These are phyloP conservation scores for Poeciliopsis gracilis DNA, from an alignment of 2,797 vertebrate genomes.

Conservation along the genomic window DNA sequence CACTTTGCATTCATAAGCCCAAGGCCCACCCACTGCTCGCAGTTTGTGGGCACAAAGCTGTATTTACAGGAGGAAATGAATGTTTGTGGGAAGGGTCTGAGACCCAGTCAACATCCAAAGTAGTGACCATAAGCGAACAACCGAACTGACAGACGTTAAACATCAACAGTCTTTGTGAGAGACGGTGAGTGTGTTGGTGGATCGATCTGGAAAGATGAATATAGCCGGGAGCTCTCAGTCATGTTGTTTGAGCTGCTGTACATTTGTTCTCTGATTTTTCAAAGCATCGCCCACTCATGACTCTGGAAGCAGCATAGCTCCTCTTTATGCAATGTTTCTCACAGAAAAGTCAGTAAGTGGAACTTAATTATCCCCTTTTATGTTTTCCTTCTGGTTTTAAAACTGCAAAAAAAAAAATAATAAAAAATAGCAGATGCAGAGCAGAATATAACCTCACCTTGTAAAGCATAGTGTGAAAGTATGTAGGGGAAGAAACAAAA, in stretches of 20 bases:
- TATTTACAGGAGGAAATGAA: slow-evolving; percentile 61
- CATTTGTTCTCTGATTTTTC: slow-evolving; percentile 43
- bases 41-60: slow-evolving; percentile 54
- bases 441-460: background rate
- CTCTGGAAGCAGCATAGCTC: slow-evolving; percentile 33
- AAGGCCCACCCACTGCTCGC: slow-evolving; percentile 64
- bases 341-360: slow-evolving; percentile 18
- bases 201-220: slow-evolving; percentile 48
- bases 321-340: slow-evolving; percentile 35
- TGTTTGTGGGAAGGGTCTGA: slow-evolving; percentile 44
- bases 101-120: slow-evolving; percentile 47
- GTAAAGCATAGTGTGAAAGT: background rate
- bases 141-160: slow-evolving; percentile 45
- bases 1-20: slow-evolving; percentile 51
- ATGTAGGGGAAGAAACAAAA: background rate
- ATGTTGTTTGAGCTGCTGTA: slow-evolving; percentile 42
- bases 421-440: slow-evolving; percentile 1
- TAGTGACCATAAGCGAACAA: slow-evolving; percentile 50
- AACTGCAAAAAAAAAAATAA: background rate
- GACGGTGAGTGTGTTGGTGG: slow-evolving; percentile 25
- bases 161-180: slow-evolving; percentile 40
- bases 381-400: slow-evolving; percentile 15
- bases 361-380: slow-evolving; percentile 16
- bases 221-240: slow-evolving; percentile 29
- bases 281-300: slow-evolving; percentile 43